Conservation (phyloP, 2,113 vertebrate genomes). For the Protomyctophum bolini region DNA sequence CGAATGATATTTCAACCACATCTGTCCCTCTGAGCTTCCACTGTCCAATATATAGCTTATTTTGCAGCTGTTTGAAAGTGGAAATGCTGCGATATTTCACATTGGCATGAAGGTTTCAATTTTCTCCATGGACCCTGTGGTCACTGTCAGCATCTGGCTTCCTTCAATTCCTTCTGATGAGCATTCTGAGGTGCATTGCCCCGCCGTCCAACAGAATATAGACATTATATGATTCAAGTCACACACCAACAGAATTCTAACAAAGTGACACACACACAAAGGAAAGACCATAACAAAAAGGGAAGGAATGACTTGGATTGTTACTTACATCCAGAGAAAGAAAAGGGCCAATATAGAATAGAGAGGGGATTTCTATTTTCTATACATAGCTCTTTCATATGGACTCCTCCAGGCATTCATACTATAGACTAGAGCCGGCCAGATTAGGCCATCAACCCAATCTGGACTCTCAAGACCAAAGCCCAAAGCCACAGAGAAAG, state of each 20-base stretch:
- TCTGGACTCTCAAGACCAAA: neutral
- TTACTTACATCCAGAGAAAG: neutral
- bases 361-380: neutral
- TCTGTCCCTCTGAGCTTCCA: neutral
- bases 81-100: constrained; percentile 2
- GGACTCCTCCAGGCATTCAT: neutral
- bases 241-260: neutral
- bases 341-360: neutral
- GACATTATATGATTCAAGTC: neutral
- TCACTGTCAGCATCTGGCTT: neutral
- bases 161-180: constrained; percentile 1
- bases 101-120: neutral
- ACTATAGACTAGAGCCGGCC: neutral
- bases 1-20: neutral
- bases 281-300: neutral
- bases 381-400: constrained; percentile 3
- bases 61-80: neutral
- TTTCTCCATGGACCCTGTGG: neutral
- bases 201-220: neutral
- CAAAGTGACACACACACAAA: neutral
- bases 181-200: neutral
- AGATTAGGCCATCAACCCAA: constrained; percentile 7
- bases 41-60: neutral
- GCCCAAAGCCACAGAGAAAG: neutral
- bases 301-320: neutral